Evolutionary conservation across 2,888 invertebrate species (phyloP), one percentile per base, ranked within the genome.

Genomic region (Thecocarcelia acutangulata): DNA sequence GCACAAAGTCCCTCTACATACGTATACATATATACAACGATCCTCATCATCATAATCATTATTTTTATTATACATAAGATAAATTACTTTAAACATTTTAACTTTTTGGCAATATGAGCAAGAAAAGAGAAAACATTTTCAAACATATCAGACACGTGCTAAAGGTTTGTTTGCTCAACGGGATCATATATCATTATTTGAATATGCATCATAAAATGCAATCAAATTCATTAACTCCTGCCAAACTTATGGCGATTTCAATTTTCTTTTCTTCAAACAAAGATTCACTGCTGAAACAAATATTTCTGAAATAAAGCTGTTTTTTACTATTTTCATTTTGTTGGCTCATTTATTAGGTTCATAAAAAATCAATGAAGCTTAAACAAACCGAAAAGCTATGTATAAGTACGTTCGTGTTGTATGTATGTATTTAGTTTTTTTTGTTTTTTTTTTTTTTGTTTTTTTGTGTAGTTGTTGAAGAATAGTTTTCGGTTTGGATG

Each of bases 341-440:
- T 48, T 66, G 37, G n/a, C 40, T 52, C 44, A 44, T 59, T 61
- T 76, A 61, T 61, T 12, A 46, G 69, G 21, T 73, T 81, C 81
- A 74, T 77, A 77, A 81, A 73, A 58, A 81, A 77, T 81, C 81
- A 81, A 77, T 77, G 81, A 81, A 81, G 68, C 76, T 77, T 73
- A 77, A 81, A 69, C 63, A 73, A 80, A 81, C 11, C 8, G 33
- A 52, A 66, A 69, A 77, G 66, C 74, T 77, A 74, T 56, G 72
- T 58, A 8, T 3, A 24, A 2, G 52, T 73, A n/a, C n/a, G n/a
- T n/a, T 76, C 76, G 48, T 76, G 72, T 76, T 17, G 28, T 48
- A 42, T 17, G 28, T 48, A 15, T 70, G 6, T n/a, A n/a, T n/a
- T n/a, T n/a, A n/a, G n/a, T n/a, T n/a, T n/a, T 28, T 28, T 28